A percentile compares a stretch with the other conserved stretches of the same genome.
Evolutionary conservation across 2,888 invertebrate genomes (phyloP).

Genomic region (Tanytarsus gracilentus): DNA sequence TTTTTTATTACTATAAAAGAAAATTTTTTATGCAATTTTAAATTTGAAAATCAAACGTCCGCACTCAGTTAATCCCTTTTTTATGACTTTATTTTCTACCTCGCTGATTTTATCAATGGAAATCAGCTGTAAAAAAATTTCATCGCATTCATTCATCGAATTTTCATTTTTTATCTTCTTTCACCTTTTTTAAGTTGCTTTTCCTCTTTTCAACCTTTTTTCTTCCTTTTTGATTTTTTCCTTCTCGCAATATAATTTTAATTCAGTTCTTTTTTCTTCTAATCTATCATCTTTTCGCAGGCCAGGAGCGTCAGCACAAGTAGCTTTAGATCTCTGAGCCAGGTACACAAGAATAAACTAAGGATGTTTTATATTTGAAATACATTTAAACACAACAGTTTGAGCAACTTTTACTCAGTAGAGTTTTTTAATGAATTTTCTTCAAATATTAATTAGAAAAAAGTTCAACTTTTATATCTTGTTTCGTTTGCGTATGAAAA

Average conservation of each 20-base stretch:
- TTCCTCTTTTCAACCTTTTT: slow-evolving; percentile 24
- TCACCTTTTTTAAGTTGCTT: slow-evolving; percentile 15
- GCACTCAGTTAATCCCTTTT: no score
- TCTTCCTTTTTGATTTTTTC: slow-evolving; percentile 26
- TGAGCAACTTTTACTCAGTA: slow-evolving; percentile 6
- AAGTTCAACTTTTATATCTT: no score
- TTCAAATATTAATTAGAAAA: no score
- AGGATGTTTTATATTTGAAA: not conserved
- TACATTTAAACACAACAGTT: slow-evolving; percentile 11
- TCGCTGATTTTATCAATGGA: no score
- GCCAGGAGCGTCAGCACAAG: slow-evolving; percentile 80
- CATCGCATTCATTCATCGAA: slow-evolving; percentile 12
- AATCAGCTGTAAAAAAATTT: not conserved
- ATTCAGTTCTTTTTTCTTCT: slow-evolving; percentile 33
- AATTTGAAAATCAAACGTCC: no score
- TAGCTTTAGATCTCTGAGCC: slow-evolving; percentile 85
- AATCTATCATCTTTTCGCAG: slow-evolving; percentile 52
- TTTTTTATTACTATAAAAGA: no score
- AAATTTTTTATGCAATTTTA: no score
- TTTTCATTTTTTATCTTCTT: slow-evolving; percentile 4
- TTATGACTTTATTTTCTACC: no score
- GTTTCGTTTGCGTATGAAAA: no score
- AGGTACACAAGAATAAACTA: slow-evolving; percentile 50
- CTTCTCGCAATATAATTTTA: slow-evolving; percentile 17
- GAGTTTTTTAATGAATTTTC: not conserved